Evolutionary conservation across 2,113 vertebrate genomes (phyloP).

Genomic region (Thamnaconus septentrionalis): DNA sequence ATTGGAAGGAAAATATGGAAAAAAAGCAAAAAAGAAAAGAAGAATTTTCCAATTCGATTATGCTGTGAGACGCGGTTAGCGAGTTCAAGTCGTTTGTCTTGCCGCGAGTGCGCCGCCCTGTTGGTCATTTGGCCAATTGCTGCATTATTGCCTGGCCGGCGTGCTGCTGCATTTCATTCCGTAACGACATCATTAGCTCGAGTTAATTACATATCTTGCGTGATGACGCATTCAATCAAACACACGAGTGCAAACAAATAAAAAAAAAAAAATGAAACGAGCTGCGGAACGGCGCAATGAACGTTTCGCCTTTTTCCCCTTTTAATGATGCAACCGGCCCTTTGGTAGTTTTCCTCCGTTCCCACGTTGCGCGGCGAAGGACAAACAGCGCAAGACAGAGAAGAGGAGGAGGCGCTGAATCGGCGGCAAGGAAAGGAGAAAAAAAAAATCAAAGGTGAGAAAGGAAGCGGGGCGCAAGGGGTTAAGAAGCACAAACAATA

Average conservation of each 20-base stretch:
- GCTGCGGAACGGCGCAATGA: constrained; percentile 32
- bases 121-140: constrained; percentile 58
- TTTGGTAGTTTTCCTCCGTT: constrained; percentile 40
- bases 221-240: constrained; percentile 67
- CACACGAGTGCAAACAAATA: constrained; percentile 59
- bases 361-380: constrained; percentile 48
- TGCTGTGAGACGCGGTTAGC: constrained; percentile 28
- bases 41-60: constrained; percentile 17
- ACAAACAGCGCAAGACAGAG: constrained; percentile 25
- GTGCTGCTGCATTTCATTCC: constrained; percentile 50
- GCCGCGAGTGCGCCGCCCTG: constrained; percentile 41
- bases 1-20: too few species aligned
- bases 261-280: constrained; percentile 40
- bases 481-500: constrained; percentile 83
- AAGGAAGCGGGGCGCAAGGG: constrained; percentile 53
- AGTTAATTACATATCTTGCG: constrained; percentile 57
- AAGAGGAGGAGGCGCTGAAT: background rate
- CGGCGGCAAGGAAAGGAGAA: constrained; percentile 3
- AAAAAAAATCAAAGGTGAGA: constrained; percentile 28
- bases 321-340: constrained; percentile 39
- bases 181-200: constrained; percentile 68
- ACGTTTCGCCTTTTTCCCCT: constrained; percentile 13
- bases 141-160: constrained; percentile 45
- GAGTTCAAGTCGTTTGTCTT: constrained; percentile 47
- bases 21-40: too few species aligned